These are phyloP conservation scores for Augiades crinisus DNA, from an alignment of 2,888 invertebrate genomes.

Conservation along the genomic window DNA sequence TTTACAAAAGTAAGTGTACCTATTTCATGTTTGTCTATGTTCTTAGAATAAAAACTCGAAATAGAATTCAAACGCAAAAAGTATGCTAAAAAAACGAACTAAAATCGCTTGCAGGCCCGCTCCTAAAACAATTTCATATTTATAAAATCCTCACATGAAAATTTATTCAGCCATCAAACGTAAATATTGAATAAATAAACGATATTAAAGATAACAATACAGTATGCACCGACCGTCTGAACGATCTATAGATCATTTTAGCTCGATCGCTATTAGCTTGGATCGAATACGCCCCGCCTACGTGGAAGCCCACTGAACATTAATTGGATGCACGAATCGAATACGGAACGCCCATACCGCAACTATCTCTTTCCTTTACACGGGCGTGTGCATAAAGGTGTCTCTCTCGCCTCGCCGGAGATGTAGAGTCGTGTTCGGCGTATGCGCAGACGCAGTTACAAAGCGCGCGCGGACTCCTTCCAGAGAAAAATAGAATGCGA, in stretches of 20 bases:
- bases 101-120: not conserved
- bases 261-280: slow-evolving; percentile 76
- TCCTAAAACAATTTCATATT: slow-evolving; percentile 31
- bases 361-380: slow-evolving; percentile 43
- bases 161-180: slow-evolving; percentile 70
- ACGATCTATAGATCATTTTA: slow-evolving; percentile 79
- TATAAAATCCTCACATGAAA: slow-evolving; percentile 53
- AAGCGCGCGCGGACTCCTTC: slow-evolving; percentile 65
- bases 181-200: slow-evolving; percentile 71
- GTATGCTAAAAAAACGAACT: not conserved
- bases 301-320: slow-evolving; percentile 77
- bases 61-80: no score
- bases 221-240: slow-evolving; percentile 56
- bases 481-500: slow-evolving; percentile 73
- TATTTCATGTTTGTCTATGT: no score
- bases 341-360: slow-evolving; percentile 63
- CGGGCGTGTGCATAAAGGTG: slow-evolving; percentile 18
- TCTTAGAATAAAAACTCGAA: no score
- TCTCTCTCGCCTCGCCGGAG: slow-evolving; percentile 41
- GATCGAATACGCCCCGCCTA: slow-evolving; percentile 65
- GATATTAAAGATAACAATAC: slow-evolving; percentile 76
- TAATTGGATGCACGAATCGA: slow-evolving; percentile 74
- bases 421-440: slow-evolving; percentile 53
- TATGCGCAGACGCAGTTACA: slow-evolving; percentile 66
- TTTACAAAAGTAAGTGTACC: no score